Percentiles rank a stretch among this genome's conserved stretches.
These are phyloP conservation scores for Drosophila meridiana DNA, from an alignment of 2,888 invertebrate species.

Conservation along the genomic window DNA sequence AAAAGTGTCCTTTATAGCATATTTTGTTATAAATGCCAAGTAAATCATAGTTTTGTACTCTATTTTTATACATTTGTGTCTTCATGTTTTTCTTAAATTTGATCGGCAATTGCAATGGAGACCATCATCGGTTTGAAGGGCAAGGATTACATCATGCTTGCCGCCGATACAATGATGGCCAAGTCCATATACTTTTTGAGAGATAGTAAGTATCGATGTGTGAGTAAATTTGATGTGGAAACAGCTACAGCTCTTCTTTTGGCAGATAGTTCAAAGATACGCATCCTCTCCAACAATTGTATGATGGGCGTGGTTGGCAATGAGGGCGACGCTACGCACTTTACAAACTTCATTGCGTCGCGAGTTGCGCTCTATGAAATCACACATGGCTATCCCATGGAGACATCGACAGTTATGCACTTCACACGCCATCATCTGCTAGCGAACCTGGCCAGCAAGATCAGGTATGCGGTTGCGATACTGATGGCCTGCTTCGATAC, in stretches of 20 bases:
- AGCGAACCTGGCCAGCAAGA: conserved; percentile 93
- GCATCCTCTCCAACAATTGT: conserved; percentile 92
- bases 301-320: conserved; percentile 96
- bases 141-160: conserved; percentile 94
- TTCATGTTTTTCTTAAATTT: background rate
- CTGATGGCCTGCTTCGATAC: conserved; percentile 88
- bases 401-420: conserved; percentile 93
- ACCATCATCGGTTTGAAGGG: conserved; percentile 95
- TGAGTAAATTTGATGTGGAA: background rate
- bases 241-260: background rate
- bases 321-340: conserved; percentile 95
- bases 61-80: background rate
- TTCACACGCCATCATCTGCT: conserved; percentile 96
- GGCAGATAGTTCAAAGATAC: conserved; percentile 95
- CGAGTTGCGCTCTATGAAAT: conserved; percentile 98
- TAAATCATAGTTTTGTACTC: background rate
- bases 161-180: conserved; percentile 92
- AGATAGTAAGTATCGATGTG: conserved; percentile 32
- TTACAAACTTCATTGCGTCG: conserved; percentile 97
- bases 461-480: conserved; percentile 73
- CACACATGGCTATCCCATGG: conserved; percentile 96
- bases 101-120: conserved; percentile 87
- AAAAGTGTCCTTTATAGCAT: background rate
- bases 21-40: background rate
- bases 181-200: conserved; percentile 95